phyloP scores from a whole-genome alignment of 2,888 invertebrate genomes.

The Diploptera punctata region DNA sequence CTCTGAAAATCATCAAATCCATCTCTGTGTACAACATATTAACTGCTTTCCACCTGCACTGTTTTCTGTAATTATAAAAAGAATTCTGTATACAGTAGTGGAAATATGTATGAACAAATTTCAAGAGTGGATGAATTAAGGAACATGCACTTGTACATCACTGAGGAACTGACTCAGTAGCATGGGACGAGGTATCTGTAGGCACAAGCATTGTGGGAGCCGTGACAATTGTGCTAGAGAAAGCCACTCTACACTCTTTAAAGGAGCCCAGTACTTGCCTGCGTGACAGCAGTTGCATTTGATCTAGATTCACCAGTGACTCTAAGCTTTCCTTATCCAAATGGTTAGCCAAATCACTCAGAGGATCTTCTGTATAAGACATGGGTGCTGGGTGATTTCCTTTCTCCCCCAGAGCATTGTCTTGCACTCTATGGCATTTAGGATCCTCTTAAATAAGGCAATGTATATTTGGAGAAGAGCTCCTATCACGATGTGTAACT shows the following conservation, averaged over 20 bases:
- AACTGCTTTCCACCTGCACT: no score
- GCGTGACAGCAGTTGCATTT: not conserved
- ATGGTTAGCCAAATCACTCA: constrained; percentile 46
- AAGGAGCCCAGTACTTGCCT: constrained; percentile 1
- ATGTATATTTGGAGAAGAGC: constrained; percentile 74
- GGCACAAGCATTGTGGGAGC: constrained; percentile 27
- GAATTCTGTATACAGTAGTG: no score
- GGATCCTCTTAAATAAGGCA: constrained; percentile 56
- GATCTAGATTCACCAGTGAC: constrained; percentile 44
- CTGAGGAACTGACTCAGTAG: constrained; percentile 35
- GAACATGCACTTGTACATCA: constrained; percentile 18
- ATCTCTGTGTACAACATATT: no score
- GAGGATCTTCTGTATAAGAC: constrained; percentile 34
- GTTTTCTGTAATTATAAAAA: no score
- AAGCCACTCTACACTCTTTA: constrained; percentile 41
- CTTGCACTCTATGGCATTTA: constrained; percentile 51
- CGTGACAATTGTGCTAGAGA: constrained; percentile 37
- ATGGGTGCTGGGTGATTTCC: not conserved
- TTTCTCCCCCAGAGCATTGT: constrained; percentile 34
- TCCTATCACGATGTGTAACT: constrained; percentile 64
- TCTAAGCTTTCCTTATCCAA: constrained; percentile 47
- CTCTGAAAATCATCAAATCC: not conserved
- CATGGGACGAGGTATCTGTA: constrained; percentile 1
- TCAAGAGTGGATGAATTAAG: not conserved
- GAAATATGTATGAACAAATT: not conserved